Percentiles rank a stretch among this genome's conserved stretches.
Conservation (phyloP, 2,113 vertebrate species). For the Gymnobelideus leadbeateri region DNA sequence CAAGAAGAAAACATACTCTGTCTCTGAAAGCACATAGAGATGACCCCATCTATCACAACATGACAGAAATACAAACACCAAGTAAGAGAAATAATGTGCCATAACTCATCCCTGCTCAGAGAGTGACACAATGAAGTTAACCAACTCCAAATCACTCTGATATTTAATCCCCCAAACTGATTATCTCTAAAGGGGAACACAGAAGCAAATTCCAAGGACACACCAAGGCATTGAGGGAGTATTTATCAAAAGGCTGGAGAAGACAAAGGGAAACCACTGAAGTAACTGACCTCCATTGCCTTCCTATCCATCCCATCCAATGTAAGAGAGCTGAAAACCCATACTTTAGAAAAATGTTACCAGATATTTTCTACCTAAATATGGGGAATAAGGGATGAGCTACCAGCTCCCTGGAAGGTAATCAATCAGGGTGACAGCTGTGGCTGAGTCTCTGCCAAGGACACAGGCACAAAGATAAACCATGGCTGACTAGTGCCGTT, state of each 20-base stretch:
- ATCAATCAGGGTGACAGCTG: not conserved
- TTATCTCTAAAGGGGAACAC: conserved; percentile 17
- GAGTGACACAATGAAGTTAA: not conserved
- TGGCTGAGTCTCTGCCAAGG: not conserved
- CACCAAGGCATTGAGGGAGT: not conserved
- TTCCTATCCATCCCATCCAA: not conserved
- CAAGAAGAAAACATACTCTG: not conserved
- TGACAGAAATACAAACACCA: not conserved
- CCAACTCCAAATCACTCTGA: not conserved
- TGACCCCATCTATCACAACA: not conserved
- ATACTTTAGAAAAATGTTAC: not conserved
- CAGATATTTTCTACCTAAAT: not conserved
- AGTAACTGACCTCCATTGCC: not conserved
- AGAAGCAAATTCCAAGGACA: not conserved
- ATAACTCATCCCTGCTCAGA: not conserved
- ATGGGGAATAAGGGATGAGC: not conserved
- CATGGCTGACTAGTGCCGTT: not conserved
- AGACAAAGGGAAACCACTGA: not conserved
- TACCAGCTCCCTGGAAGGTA: not conserved
- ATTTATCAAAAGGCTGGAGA: not conserved
- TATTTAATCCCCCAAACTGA: not conserved
- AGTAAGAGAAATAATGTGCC: not conserved
- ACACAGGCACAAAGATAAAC: not conserved
- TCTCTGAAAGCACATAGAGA: not conserved
- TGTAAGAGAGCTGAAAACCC: conserved; percentile 12